These are phyloP conservation scores for Elegia similella DNA, from an alignment of 2,888 invertebrate genomes.

Conservation along the genomic window DNA sequence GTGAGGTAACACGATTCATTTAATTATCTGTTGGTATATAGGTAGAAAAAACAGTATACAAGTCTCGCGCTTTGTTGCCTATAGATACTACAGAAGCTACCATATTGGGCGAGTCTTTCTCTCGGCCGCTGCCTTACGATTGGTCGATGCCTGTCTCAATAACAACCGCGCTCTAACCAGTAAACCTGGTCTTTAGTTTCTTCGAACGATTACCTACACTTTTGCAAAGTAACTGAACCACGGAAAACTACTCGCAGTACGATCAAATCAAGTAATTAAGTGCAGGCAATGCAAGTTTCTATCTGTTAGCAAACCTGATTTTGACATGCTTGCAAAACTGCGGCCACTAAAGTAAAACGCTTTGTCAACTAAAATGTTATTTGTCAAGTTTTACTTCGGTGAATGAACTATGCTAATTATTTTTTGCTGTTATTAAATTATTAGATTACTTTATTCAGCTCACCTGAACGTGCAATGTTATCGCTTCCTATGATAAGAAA, in stretches of 20 bases:
- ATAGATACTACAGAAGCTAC: constrained; percentile 47
- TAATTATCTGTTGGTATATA: constrained; percentile 64
- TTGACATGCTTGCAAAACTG: constrained; percentile 45
- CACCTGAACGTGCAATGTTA: constrained; percentile 52
- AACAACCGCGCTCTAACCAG: constrained; percentile 58
- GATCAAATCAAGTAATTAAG: constrained; percentile 36
- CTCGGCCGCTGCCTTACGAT: constrained; percentile 44
- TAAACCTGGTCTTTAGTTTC: constrained; percentile 55
- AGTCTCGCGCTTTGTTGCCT: constrained; percentile 63
- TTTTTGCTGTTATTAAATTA: constrained; percentile 52
- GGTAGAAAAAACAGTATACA: constrained; percentile 59
- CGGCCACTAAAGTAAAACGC: constrained; percentile 35
- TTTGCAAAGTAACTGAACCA: constrained; percentile 46
- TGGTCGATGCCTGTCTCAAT: constrained; percentile 47
- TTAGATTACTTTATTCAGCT: constrained; percentile 53
- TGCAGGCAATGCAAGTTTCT: constrained; percentile 42
- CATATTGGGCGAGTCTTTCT: constrained; percentile 53
- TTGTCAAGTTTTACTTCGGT: constrained; percentile 49
- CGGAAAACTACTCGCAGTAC: constrained; percentile 36
- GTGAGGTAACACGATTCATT: constrained; percentile 79
- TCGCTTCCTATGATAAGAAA: constrained; percentile 48
- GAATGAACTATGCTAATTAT: constrained; percentile 65
- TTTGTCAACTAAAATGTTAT: constrained; percentile 34
- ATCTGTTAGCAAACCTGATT: constrained; percentile 37
- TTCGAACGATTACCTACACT: constrained; percentile 50